Evolutionary conservation across 2,888 invertebrate species (phyloP), one percentile per base, ranked within the genome.

Genomic region (Rotaria socialis): DNA sequence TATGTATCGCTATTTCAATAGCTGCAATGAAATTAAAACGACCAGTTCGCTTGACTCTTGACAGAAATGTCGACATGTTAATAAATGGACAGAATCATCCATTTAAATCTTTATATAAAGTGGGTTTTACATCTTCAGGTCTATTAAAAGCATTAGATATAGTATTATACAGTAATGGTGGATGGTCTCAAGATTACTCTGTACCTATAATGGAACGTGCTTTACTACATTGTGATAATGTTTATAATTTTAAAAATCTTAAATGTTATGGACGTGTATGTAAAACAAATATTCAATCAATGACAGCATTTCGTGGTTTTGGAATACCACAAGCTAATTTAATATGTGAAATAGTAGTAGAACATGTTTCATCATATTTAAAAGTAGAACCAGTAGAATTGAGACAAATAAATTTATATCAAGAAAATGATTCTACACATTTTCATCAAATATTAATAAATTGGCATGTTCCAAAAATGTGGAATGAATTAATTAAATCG

Each of bases 241-340:
- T 52, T 52, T 86, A 86, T 43, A 75, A 84, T 41, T 85, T 87
- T 52, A 58, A 56, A 0, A 85, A 85, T 35, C 5, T 47, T 2
- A 58, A 41, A 75, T 84, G 87, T 5, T 85, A 74, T 41, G 75
- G 86, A 85, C 89, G 22, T 87, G 86, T 19, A 67, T 88, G 0
- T 89, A 89, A 87, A 88, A 86, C 56, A 24, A 89, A 87, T 52
- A n/a, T 86, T 43, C 41, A 50, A 24, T 86, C 86, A 56, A 87
- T 84, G 41, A 86, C 84, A 43, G 84, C 43, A 47, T 87, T 88
- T 80, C 60, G 88, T 6, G 88, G 87, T n/a, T 96, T 96, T 89
- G 96, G 96, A 11, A 95, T 94, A 0, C 96, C 96, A 0, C 96
- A 96, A 90, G 96, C 94, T 50, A 95, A 96, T 96, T 94, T 95